Evolutionary conservation across 2,797 vertebrate genomes (phyloP).

Genomic region (Spinus pinus): DNA sequence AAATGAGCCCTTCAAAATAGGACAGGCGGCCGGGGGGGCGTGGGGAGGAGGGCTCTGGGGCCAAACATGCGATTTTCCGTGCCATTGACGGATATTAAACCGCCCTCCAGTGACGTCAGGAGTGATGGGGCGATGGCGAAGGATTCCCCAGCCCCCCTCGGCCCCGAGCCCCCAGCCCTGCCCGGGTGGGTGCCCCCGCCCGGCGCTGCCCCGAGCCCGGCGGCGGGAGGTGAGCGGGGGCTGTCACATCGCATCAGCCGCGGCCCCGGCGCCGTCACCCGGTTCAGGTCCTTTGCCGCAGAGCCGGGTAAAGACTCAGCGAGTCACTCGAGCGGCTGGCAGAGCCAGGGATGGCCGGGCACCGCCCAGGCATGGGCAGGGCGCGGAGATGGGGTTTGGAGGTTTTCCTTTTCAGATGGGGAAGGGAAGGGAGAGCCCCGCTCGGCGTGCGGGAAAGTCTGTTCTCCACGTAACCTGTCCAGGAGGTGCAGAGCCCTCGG

Average conservation of each 20-base stretch:
- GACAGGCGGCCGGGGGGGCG: background rate
- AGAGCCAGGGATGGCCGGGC: background rate
- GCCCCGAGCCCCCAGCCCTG: background rate
- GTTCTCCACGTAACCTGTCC: background rate
- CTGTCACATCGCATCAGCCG: conserved; percentile 65
- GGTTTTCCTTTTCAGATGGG: fast-evolving
- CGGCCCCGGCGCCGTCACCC: background rate
- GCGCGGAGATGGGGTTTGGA: background rate
- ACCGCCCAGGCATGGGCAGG: background rate
- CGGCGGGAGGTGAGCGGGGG: background rate
- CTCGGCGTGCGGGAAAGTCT: fast-evolving
- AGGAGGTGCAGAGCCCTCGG: background rate
- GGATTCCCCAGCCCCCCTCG: background rate
- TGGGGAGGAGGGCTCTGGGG: conserved; percentile 9
- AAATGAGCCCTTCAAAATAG: conserved; percentile 64
- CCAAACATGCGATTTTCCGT: conserved; percentile 15
- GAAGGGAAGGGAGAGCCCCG: fast-evolving
- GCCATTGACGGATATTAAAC: background rate
- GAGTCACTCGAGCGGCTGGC: background rate
- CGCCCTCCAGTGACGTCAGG: conserved; percentile 17
- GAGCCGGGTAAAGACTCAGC: conserved; percentile 17
- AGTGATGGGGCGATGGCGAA: background rate
- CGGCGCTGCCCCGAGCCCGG: background rate
- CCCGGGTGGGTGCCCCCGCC: background rate
- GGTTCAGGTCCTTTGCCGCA: background rate